Conservation (phyloP, 2,113 vertebrate genomes). For the Dolichotis patagonum region DNA sequence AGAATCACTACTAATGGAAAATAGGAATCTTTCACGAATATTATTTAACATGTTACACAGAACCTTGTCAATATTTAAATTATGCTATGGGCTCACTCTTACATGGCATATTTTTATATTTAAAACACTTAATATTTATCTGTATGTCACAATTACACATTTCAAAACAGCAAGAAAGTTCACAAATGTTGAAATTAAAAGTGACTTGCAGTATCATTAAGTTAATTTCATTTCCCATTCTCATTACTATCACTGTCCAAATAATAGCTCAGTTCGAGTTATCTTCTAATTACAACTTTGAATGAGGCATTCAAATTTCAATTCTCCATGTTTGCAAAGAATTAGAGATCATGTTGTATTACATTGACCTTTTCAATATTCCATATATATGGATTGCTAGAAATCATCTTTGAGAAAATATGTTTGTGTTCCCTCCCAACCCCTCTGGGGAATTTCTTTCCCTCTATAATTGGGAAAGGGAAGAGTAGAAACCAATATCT, state of each 20-base stretch:
- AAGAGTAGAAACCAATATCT: slow-evolving; percentile 32
- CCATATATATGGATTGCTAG: slow-evolving; percentile 61
- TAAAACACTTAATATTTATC: not conserved
- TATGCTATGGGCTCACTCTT: not conserved
- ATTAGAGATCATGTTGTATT: slow-evolving; percentile 70
- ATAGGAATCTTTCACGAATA: not conserved
- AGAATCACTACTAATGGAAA: slow-evolving; percentile 24
- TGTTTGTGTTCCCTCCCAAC: slow-evolving; percentile 52
- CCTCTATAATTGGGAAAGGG: slow-evolving; percentile 46
- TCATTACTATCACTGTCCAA: slow-evolving; percentile 84
- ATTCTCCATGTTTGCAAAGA: slow-evolving; percentile 80
- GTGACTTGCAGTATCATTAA: slow-evolving; percentile 66
- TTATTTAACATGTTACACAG: not conserved
- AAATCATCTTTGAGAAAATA: slow-evolving; percentile 50
- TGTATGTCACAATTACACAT: not conserved
- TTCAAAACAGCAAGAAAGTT: slow-evolving; percentile 55
- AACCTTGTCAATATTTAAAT: not conserved
- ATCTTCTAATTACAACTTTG: slow-evolving; percentile 80
- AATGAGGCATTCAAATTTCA: slow-evolving; percentile 81
- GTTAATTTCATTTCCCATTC: slow-evolving; percentile 80
- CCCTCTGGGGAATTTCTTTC: not conserved
- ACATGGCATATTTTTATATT: not conserved
- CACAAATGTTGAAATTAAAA: slow-evolving; percentile 45
- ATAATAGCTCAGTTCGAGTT: slow-evolving; percentile 82
- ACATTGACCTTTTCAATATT: slow-evolving; percentile 86